Evolutionary conservation across 1,140 invertebrate genomes (phyloP).

Genomic region (Nebria ingens): DNA sequence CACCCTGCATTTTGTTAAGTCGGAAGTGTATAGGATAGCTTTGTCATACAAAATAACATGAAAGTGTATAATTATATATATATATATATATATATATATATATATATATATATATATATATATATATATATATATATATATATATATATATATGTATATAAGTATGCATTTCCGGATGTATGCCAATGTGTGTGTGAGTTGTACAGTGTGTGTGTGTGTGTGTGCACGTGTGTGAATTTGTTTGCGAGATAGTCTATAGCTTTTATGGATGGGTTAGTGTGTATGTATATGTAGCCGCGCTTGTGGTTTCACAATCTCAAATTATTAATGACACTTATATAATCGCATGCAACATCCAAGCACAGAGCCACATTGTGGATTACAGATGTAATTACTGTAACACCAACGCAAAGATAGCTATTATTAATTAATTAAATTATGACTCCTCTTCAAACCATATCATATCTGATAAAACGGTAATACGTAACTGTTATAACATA

Average conservation of each 20-base stretch:
- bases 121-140: too few species aligned
- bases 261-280: too few species aligned
- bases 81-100: conserved; percentile 1
- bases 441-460: not conserved
- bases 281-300: too few species aligned
- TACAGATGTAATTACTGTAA: not conserved
- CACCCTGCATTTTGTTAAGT: not conserved
- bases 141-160: too few species aligned
- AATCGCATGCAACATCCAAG: not conserved
- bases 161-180: too few species aligned
- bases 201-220: too few species aligned
- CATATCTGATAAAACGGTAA: too few species aligned
- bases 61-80: not conserved
- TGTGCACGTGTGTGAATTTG: too few species aligned
- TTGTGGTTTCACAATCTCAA: not conserved
- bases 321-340: not conserved
- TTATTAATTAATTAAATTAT: conserved; percentile 1
- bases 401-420: not conserved
- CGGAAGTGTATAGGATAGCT: too few species aligned
- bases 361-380: not conserved
- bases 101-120: not conserved
- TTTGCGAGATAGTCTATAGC: too few species aligned
- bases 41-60: not conserved
- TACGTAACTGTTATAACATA: not conserved
- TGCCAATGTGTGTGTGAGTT: too few species aligned